phyloP scores from a whole-genome alignment of 2,888 invertebrate species.

The Andricus curvator region DNA sequence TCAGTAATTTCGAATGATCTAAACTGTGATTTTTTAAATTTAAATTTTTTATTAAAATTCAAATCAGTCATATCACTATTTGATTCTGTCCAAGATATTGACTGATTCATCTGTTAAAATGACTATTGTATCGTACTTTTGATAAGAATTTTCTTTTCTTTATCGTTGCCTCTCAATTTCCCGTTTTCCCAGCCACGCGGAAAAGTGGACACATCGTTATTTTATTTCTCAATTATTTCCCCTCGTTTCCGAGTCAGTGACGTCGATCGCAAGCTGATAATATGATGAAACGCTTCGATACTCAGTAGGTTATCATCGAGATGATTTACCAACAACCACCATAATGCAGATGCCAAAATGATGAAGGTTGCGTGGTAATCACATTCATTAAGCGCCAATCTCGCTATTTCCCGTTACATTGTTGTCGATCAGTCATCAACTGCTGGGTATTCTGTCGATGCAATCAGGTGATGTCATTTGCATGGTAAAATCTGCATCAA shows the following conservation, averaged over 20 bases:
- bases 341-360: conserved; percentile 48
- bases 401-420: conserved; percentile 55
- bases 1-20: too few species aligned
- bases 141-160: neutral
- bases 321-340: conserved; percentile 36
- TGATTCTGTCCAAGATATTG: too few species aligned
- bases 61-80: too few species aligned
- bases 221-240: neutral
- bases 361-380: conserved; percentile 58
- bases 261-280: conserved; percentile 1
- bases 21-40: too few species aligned
- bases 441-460: conserved; percentile 5
- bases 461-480: neutral
- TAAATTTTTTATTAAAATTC: too few species aligned
- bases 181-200: neutral
- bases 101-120: too few species aligned
- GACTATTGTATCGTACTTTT: neutral
- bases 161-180: neutral
- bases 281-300: conserved; percentile 1
- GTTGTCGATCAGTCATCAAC: conserved; percentile 17
- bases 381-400: conserved; percentile 57
- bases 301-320: conserved; percentile 15
- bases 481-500: neutral
- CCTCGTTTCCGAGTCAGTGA: neutral
- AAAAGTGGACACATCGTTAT: neutral